Conservation (phyloP, 2,888 invertebrate genomes). For the Ormyrus rosae region DNA sequence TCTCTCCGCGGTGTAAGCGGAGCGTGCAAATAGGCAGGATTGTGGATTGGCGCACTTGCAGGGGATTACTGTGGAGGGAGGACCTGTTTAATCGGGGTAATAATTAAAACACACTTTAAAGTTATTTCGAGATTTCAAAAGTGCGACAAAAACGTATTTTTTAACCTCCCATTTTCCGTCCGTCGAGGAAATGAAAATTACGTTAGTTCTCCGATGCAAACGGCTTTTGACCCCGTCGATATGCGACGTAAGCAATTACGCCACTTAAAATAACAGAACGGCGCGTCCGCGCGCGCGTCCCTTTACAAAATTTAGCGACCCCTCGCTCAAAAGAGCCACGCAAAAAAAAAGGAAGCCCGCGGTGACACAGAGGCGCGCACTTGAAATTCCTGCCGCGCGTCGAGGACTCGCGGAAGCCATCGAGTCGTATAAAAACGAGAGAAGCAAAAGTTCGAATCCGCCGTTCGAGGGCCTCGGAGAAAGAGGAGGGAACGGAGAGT, state of each 20-base stretch:
- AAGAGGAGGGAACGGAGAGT: slow-evolving; percentile 16
- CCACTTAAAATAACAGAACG: too few relatives aligned
- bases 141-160: too few relatives aligned
- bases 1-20: neutral
- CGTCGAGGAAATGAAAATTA: too few relatives aligned
- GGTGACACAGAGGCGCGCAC: neutral
- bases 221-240: too few relatives aligned
- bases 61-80: too few relatives aligned
- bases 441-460: slow-evolving; percentile 7
- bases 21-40: neutral
- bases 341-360: neutral
- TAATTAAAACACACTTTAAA: too few relatives aligned
- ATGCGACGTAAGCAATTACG: too few relatives aligned
- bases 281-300: neutral
- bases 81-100: too few relatives aligned
- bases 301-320: neutral
- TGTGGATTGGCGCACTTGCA: neutral
- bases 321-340: neutral
- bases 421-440: slow-evolving; percentile 6
- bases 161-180: too few relatives aligned
- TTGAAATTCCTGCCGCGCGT: slow-evolving; percentile 18
- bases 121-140: too few relatives aligned
- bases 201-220: too few relatives aligned
- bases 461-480: too few relatives aligned
- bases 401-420: slow-evolving; percentile 9